phyloP scores from a whole-genome alignment of 2,888 invertebrate genomes.

The Teinopalpus imperialis region DNA sequence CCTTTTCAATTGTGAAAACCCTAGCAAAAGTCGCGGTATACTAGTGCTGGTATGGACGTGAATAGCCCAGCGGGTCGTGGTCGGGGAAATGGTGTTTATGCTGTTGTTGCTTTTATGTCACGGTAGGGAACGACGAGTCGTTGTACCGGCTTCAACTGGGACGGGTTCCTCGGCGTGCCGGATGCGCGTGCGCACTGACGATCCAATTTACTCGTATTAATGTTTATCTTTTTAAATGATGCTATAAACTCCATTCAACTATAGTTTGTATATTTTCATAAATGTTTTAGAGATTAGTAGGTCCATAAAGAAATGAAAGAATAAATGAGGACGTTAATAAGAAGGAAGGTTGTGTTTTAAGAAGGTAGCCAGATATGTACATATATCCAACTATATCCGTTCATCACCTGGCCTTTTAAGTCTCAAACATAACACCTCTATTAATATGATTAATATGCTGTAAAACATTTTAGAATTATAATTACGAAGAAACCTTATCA shows the following conservation, averaged over 20 bases:
- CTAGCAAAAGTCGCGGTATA: not conserved
- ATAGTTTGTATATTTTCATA: not conserved
- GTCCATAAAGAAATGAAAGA: too few relatives aligned
- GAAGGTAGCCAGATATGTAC: too few relatives aligned
- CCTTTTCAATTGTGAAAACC: too few relatives aligned
- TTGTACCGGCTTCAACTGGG: slow-evolving; percentile 11
- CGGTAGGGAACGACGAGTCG: slow-evolving; percentile 21
- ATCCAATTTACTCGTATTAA: not conserved
- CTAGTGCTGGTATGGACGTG: not conserved
- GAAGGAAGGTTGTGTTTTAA: too few relatives aligned
- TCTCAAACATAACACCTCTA: too few relatives aligned
- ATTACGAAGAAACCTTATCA: too few relatives aligned
- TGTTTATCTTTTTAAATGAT: not conserved
- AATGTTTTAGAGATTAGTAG: too few relatives aligned
- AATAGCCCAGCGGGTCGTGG: slow-evolving; percentile 4
- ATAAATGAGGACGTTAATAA: too few relatives aligned
- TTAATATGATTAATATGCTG: too few relatives aligned
- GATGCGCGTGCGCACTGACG: slow-evolving; percentile 2
- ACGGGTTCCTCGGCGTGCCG: slow-evolving; percentile 8
- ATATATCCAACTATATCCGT: too few relatives aligned
- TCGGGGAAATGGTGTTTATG: slow-evolving; percentile 22
- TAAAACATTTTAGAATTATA: too few relatives aligned
- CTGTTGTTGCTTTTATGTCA: slow-evolving; percentile 31
- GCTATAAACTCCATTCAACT: not conserved
- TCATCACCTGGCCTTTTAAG: too few relatives aligned